Percentiles rank a stretch among this genome's conserved stretches.
Evolutionary conservation across 2,888 invertebrate species (phyloP).

Genomic region (Macrophya annulata): DNA sequence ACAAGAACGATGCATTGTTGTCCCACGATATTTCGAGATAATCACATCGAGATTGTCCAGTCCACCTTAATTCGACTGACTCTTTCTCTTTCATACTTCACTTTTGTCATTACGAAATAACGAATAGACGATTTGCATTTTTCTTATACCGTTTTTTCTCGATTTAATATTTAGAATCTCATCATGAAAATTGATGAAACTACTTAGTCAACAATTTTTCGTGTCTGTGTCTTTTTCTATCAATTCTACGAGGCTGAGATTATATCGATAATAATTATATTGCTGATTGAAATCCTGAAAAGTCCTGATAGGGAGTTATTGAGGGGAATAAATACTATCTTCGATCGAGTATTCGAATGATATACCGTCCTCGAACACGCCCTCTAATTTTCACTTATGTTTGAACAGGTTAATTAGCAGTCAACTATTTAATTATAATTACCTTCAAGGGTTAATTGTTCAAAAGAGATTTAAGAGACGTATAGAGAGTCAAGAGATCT

Average conservation of each 20-base stretch:
- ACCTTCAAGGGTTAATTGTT: constrained; percentile 65
- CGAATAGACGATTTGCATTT: constrained; percentile 10
- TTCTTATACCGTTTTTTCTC: background rate
- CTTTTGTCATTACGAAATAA: background rate
- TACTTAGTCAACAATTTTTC: background rate
- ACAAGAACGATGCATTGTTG: constrained; percentile 41
- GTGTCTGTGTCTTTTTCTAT: no score
- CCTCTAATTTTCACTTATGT: constrained; percentile 68
- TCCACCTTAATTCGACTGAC: background rate
- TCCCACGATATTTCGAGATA: constrained; percentile 45
- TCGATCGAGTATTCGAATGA: constrained; percentile 61
- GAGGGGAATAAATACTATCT: constrained; percentile 6
- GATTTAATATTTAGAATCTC: background rate
- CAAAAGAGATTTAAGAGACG: constrained; percentile 67
- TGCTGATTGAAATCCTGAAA: constrained; percentile 4
- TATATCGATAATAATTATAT: background rate
- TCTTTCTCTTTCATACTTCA: background rate
- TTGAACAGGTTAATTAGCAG: constrained; percentile 66
- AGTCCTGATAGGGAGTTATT: background rate
- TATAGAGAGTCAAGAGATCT: constrained; percentile 59
- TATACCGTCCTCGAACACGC: constrained; percentile 65
- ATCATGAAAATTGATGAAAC: background rate
- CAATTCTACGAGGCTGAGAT: background rate
- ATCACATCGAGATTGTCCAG: background rate
- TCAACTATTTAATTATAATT: constrained; percentile 68